Percentiles rank a stretch among this genome's conserved stretches.
These are phyloP conservation scores for Dipodomys spectabilis DNA, from an alignment of 2,113 vertebrate genomes.

Conservation along the genomic window DNA sequence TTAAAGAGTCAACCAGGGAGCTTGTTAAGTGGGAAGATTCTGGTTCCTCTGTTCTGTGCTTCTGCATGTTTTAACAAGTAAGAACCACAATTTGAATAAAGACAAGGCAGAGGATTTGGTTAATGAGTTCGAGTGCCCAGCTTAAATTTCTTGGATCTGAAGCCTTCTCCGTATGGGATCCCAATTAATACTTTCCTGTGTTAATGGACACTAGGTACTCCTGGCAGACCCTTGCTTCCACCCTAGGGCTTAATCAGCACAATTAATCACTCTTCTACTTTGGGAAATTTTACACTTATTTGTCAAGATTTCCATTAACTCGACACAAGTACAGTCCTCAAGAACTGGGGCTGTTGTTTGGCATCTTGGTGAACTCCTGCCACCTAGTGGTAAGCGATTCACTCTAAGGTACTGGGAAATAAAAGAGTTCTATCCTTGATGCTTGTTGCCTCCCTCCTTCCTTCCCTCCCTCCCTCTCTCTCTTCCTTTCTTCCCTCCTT, in stretches of 20 bases:
- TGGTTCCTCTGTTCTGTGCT: background rate
- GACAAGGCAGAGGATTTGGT: background rate
- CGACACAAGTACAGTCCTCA: background rate
- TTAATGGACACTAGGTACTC: background rate
- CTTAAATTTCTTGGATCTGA: constrained; percentile 17
- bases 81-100: background rate
- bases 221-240: background rate
- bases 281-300: constrained; percentile 11
- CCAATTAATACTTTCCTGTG: constrained; percentile 53
- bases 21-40: constrained; percentile 28
- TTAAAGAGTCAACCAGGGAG: background rate
- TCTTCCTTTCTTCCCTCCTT: background rate
- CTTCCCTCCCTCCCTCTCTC: too few relatives aligned
- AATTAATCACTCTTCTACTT: constrained; percentile 3
- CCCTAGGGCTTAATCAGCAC: constrained; percentile 25
- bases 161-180: constrained; percentile 24
- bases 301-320: background rate
- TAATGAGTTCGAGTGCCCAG: constrained; percentile 57
- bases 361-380: constrained; percentile 43
- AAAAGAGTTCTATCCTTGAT: background rate
- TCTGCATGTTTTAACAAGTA: constrained; percentile 33
- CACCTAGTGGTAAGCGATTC: constrained; percentile 54
- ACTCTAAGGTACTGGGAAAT: background rate
- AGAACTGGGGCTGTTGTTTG: rapidly evolving
- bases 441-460: background rate